Evolutionary conservation across 2,888 invertebrate species (phyloP).

Genomic region (Nezara viridula): DNA sequence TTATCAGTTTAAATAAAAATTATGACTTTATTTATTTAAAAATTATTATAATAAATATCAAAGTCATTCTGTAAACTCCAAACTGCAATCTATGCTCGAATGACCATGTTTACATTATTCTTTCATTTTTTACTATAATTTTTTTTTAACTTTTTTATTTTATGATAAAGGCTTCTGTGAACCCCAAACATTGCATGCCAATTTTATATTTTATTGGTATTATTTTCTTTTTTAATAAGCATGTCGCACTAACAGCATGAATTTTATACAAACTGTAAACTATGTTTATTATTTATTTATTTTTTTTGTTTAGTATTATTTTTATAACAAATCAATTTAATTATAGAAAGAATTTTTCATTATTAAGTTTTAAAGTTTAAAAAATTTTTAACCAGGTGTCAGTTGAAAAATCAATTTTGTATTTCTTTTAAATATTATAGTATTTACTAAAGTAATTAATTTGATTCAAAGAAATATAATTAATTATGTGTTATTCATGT

Average conservation of each 20-base stretch:
- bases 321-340: neutral
- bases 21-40: neutral
- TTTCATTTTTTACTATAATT: neutral
- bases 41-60: neutral
- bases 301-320: neutral
- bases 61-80: slow-evolving; percentile 50
- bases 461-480: neutral
- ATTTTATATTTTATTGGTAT: slow-evolving; percentile 51
- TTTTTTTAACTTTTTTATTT: slow-evolving; percentile 5
- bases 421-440: neutral
- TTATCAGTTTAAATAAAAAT: neutral
- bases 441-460: neutral
- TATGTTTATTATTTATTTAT: neutral
- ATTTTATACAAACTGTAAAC: slow-evolving; percentile 45
- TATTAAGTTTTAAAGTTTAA: neutral
- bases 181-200: slow-evolving; percentile 52
- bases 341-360: neutral
- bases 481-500: neutral
- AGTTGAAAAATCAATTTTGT: neutral
- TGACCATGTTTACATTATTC: slow-evolving; percentile 53
- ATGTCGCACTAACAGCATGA: slow-evolving; percentile 57
- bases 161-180: slow-evolving; percentile 53
- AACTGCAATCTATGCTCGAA: slow-evolving; percentile 58
- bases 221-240: slow-evolving; percentile 53
- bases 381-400: slow-evolving; percentile 49